Base-by-base conservation (phyloP, 1,140 invertebrate species). In the Choristoneura fumiferana region DNA sequence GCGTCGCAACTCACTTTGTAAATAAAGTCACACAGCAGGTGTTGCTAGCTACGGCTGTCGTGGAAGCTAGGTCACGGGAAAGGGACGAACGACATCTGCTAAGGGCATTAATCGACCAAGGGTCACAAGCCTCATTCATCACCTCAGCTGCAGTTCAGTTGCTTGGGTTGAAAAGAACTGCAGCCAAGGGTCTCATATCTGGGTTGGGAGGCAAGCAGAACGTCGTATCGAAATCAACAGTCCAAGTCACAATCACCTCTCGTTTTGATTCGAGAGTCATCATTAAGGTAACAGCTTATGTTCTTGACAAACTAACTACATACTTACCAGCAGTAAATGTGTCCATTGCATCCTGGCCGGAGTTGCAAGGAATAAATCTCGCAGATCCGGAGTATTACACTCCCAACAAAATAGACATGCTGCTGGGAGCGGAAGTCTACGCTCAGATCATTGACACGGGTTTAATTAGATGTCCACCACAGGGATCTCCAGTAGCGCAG, bases 121-220 rank as follows among this genome's bases (percentile, higher is more conserved):
- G n/a, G n/a, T n/a, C n/a, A n/a, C n/a, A n/a, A n/a, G n/a, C n/a
- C 57, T 61, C 52, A 5, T 69, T 65, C 14, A 38, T 66, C 1
- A 60, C 63, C n/a, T 60, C 65, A 52, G 59, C 62, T 8, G 38
- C 57, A 18, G 66, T 62, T 17, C 59, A 65, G 54, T 34, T 38
- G 14, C 33, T 69, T 3, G 40, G 49, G 10, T 15, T 69, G 0
- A 65, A 63, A 45, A 53, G 58, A 15, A 18, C 13, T 8, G 35
- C 59, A 6, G 43, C 56, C 1, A 36, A 22, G 5, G 45, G 54
- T 36, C 37, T n/a, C 12, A 37, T 65, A 8, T 34, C 54, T 8
- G 57, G 59, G 17, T 22, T 67, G 35, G 61, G 58, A 8, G 35
- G 40, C 3, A n/a, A 39, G 4, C 33, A 14, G 0, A 40, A 13